Conservation (phyloP, 2,113 vertebrate species). For the Oceanites oceanicus region DNA sequence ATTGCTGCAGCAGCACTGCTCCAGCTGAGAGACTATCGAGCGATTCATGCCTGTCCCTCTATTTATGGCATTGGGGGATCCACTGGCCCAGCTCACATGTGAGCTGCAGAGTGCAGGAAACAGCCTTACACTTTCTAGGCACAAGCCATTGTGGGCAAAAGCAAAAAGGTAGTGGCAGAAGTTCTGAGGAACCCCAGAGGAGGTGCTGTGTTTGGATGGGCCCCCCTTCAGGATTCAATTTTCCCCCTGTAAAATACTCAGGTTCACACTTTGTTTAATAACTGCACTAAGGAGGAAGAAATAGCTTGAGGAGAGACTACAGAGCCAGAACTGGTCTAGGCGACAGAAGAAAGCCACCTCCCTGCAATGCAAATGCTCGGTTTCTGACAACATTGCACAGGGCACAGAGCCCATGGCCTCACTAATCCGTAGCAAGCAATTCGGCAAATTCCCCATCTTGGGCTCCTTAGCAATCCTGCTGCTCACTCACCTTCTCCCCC, state of each 20-base stretch:
- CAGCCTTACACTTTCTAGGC: neutral
- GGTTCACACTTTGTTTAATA: neutral
- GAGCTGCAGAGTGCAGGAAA: neutral
- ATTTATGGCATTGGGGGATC: neutral
- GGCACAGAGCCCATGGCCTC: neutral
- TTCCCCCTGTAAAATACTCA: neutral
- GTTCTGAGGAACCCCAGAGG: neutral
- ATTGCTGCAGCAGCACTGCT: neutral
- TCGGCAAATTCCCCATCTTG: neutral
- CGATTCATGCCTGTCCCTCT: neutral
- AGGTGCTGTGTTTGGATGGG: rapidly evolving
- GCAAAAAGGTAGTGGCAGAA: neutral
- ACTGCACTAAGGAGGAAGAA: neutral
- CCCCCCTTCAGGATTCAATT: neutral
- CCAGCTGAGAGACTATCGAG: rapidly evolving
- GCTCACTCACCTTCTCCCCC: neutral
- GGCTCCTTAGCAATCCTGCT: neutral
- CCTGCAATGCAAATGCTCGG: neutral
- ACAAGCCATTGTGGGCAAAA: neutral
- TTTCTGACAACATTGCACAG: neutral
- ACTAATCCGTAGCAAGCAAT: neutral
- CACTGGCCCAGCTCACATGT: neutral
- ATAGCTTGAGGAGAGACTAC: neutral
- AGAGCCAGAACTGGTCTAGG: neutral
- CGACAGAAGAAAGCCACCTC: neutral